Conservation (phyloP, 2,888 invertebrate genomes). For the Tethea ocularis region DNA sequence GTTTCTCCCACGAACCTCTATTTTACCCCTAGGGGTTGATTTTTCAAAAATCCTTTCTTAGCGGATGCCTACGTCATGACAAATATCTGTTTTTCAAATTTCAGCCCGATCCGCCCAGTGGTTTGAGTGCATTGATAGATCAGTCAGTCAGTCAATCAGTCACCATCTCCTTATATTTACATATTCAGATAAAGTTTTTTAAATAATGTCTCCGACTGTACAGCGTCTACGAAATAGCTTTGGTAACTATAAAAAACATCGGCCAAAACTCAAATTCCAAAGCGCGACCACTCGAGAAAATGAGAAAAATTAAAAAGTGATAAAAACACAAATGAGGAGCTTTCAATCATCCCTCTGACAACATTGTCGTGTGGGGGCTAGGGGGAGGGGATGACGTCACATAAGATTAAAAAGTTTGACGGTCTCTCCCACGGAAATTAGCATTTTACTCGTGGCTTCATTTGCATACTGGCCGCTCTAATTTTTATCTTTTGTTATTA, state of each 20-base stretch:
- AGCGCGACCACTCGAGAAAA: slow-evolving; percentile 66
- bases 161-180: too few species aligned
- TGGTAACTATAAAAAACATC: slow-evolving; percentile 8
- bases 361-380: slow-evolving; percentile 41
- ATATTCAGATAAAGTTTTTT: too few species aligned
- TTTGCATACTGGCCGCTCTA: slow-evolving; percentile 71
- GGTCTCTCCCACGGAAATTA: slow-evolving; percentile 81
- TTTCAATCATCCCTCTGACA: slow-evolving; percentile 81
- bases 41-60: too few species aligned
- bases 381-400: slow-evolving; percentile 64
- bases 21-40: too few species aligned
- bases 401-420: slow-evolving; percentile 83
- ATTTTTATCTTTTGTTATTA: slow-evolving; percentile 60
- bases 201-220: neutral
- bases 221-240: neutral
- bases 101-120: too few species aligned
- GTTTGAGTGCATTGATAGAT: too few species aligned
- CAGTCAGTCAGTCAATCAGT: too few species aligned
- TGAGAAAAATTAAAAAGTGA: slow-evolving; percentile 82
- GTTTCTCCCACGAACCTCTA: too few species aligned
- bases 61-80: too few species aligned
- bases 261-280: slow-evolving; percentile 23
- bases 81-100: too few species aligned
- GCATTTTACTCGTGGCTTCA: slow-evolving; percentile 73
- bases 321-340: slow-evolving; percentile 82